Conservation (phyloP, 2,888 invertebrate genomes). For the Euplagia quadripunctaria region DNA sequence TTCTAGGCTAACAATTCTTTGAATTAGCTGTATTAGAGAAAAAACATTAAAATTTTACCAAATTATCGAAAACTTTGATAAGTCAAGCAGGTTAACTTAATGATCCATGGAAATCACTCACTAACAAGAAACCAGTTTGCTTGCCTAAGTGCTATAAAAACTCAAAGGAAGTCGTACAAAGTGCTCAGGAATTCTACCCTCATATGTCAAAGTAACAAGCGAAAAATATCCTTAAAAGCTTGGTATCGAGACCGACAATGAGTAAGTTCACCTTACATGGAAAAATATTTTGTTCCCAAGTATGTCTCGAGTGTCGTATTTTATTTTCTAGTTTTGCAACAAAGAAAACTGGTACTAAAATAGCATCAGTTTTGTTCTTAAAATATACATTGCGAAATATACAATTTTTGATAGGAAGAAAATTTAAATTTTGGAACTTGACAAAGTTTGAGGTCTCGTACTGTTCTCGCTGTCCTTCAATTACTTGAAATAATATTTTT, state of each 20-base stretch:
- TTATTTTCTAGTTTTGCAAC: conserved; percentile 3
- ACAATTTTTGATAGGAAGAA: too few species aligned
- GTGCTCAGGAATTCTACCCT: background rate
- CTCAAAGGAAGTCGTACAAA: conserved; percentile 1
- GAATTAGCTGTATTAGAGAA: too few species aligned
- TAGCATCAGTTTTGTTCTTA: background rate
- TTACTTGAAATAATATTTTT: too few species aligned
- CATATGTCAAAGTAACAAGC: conserved; percentile 1
- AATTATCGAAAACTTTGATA: too few species aligned
- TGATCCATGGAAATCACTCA: too few species aligned
- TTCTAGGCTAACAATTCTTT: too few species aligned
- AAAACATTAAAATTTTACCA: too few species aligned
- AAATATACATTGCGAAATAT: background rate
- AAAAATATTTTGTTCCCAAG: conserved; percentile 5
- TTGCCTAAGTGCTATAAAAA: background rate
- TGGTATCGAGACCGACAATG: background rate
- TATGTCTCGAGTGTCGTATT: background rate
- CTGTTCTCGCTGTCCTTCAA: too few species aligned
- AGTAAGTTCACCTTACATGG: conserved; percentile 9
- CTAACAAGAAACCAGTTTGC: background rate
- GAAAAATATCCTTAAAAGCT: conserved; percentile 16
- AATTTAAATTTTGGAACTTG: too few species aligned
- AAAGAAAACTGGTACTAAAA: background rate
- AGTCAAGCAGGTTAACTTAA: too few species aligned
- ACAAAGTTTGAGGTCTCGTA: too few species aligned